These are phyloP conservation scores for Drosophila parabipectinata DNA, from an alignment of 1,140 invertebrate genomes.

Conservation along the genomic window DNA sequence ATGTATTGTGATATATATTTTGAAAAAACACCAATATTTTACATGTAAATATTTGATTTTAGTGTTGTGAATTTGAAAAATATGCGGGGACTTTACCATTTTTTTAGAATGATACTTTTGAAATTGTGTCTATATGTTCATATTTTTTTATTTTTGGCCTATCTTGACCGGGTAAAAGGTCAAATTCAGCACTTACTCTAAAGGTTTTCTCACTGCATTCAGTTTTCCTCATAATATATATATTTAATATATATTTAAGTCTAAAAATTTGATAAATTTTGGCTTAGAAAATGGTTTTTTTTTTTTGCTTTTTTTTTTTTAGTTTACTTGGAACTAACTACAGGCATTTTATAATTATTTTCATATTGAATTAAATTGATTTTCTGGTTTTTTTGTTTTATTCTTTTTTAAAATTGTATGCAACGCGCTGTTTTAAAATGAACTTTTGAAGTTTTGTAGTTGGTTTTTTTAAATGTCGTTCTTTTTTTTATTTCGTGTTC, in stretches of 20 bases:
- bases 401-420: conserved; percentile 54
- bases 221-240: conserved; percentile 16
- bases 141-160: neutral
- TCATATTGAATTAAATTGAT: conserved; percentile 38
- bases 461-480: conserved; percentile 23
- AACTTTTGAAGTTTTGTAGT: conserved; percentile 75
- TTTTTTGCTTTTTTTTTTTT: conserved; percentile 41
- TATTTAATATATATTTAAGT: conserved; percentile 48
- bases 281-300: conserved; percentile 69
- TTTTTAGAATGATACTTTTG: neutral
- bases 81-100: neutral
- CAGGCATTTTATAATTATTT: conserved; percentile 55
- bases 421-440: conserved; percentile 58
- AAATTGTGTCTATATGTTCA: neutral
- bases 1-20: neutral
- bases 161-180: conserved; percentile 34
- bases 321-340: conserved; percentile 76
- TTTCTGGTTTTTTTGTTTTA: conserved; percentile 17
- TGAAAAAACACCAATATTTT: conserved; percentile 1
- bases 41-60: conserved; percentile 1
- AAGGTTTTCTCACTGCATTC: conserved; percentile 31
- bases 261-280: conserved; percentile 79
- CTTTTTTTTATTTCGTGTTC: conserved; percentile 35
- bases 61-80: conserved; percentile 3
- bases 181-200: conserved; percentile 21